Conservation (phyloP, 2,888 invertebrate species). For the Pocota personata region DNA sequence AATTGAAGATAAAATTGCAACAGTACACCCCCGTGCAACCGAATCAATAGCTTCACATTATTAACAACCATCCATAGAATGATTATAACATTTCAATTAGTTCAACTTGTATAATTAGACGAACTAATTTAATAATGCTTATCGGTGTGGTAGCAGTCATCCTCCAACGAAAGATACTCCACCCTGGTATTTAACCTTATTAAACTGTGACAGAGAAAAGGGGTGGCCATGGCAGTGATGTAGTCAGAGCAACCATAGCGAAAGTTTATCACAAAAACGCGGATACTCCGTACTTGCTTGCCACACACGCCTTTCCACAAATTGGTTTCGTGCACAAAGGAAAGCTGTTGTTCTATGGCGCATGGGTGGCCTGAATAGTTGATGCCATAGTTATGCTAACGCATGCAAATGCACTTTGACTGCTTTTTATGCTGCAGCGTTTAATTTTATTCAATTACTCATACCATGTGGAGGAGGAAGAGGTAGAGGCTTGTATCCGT, state of each 20-base stretch:
- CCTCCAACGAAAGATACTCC: slow-evolving; percentile 33
- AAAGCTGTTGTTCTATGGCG: slow-evolving; percentile 43
- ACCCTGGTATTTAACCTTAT: slow-evolving; percentile 60
- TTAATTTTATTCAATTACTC: slow-evolving; percentile 73
- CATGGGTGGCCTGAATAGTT: slow-evolving; percentile 58
- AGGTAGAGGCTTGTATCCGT: slow-evolving; percentile 15
- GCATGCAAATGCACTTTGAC: slow-evolving; percentile 73
- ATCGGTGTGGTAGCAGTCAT: slow-evolving; percentile 39
- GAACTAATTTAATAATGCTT: slow-evolving; percentile 72
- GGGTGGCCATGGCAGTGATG: slow-evolving; percentile 7
- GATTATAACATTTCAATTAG: slow-evolving; percentile 69
- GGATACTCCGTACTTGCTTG: not conserved
- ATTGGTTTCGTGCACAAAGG: slow-evolving; percentile 55
- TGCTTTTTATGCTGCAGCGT: slow-evolving; percentile 65
- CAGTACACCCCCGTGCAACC: not conserved
- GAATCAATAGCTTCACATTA: slow-evolving; percentile 23
- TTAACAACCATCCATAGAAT: slow-evolving; percentile 15
- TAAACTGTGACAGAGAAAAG: slow-evolving; percentile 47
- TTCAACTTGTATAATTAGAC: slow-evolving; percentile 71
- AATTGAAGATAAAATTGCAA: slow-evolving; percentile 4
- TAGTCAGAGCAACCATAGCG: slow-evolving; percentile 5
- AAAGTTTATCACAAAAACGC: slow-evolving; percentile 65
- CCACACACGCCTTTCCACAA: slow-evolving; percentile 2
- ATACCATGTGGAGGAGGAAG: not conserved
- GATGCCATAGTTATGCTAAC: slow-evolving; percentile 67